Percentiles rank a stretch among this genome's conserved stretches.
phyloP scores from a whole-genome alignment of 1,140 invertebrate species.

The Drosophila leontia region DNA sequence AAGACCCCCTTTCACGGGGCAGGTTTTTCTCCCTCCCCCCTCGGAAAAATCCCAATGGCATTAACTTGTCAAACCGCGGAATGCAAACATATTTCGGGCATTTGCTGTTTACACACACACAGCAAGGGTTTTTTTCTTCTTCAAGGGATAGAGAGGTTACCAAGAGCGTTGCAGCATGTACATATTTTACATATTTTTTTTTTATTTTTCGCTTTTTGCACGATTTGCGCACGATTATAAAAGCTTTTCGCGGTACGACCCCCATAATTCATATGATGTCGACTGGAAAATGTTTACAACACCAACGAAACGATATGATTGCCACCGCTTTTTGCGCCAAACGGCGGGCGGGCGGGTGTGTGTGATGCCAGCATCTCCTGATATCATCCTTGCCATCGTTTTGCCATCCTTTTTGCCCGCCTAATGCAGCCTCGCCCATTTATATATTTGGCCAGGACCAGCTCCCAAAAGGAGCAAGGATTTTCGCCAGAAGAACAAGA shows the following conservation, averaged over 20 bases:
- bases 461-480: slow-evolving; percentile 23
- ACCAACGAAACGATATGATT: slow-evolving; percentile 72
- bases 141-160: background rate
- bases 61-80: slow-evolving; percentile 83
- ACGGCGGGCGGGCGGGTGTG: slow-evolving; percentile 1
- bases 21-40: background rate
- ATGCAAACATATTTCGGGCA: slow-evolving; percentile 83
- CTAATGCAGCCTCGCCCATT: slow-evolving; percentile 71
- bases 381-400: slow-evolving; percentile 40
- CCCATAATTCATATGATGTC: slow-evolving; percentile 84
- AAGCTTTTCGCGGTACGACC: slow-evolving; percentile 85
- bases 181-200: slow-evolving; percentile 64
- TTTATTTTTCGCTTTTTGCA: slow-evolving; percentile 52
- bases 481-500: slow-evolving; percentile 63
- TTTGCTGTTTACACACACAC: slow-evolving; percentile 55
- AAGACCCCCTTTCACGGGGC: background rate
- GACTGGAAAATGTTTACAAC: slow-evolving; percentile 83
- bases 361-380: slow-evolving; percentile 7
- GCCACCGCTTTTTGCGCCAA: slow-evolving; percentile 37
- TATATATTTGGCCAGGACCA: slow-evolving; percentile 33
- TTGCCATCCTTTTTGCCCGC: slow-evolving; percentile 37
- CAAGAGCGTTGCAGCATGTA: slow-evolving; percentile 66
- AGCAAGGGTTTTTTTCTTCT: background rate
- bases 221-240: slow-evolving; percentile 85
- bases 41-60: slow-evolving; percentile 56